Base-by-base conservation (phyloP, 2,113 vertebrate species). In the Indri indri region DNA sequence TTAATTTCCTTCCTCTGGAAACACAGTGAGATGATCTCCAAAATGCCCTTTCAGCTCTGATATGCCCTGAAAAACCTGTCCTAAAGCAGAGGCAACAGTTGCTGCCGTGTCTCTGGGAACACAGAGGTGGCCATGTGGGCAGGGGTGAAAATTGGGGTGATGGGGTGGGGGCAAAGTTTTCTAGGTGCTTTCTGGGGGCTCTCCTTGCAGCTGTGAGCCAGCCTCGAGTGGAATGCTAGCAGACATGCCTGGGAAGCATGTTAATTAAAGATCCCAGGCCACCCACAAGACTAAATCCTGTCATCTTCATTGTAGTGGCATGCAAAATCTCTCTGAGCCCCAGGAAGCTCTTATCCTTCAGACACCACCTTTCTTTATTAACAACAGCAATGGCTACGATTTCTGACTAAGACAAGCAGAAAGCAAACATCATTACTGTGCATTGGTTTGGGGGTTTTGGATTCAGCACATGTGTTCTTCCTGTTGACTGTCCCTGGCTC, bases 1-100 rank as follows among this genome's bases (percentile, higher is more conserved):
- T 91, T 92, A 88, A 88, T 45, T 91, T 83, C 47, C 81, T 80
- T 32, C 81, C 65, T 81, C n/a, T 54, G 65, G 77, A 92, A 91
- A 95, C 16, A 18, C 13, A 90, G 40, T 81, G 88, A 87, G 68
- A 68, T 73, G 65, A 82, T 93, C 76, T 79, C 40, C 50, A 13
- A 70, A 77, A 61, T 23, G 54, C 66, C 40, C 86, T 90, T 83
- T 65, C 37, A 45, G 50, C n/a, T 50, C 80, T 20, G 30, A 37
- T 2, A 0, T 8, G 17, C 63, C 70, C 45, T 50, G 32, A 73
- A 83, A 96, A 70, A n/a, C 40, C 37, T 79, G 42, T 22, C 23
- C 25, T 3, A 7, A 61, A 9, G 40, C 47, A 74, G 37, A 47
- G 74, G 4, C 17, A 27, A n/a, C 10, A 79, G 47, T 84, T 74